Evolutionary conservation across 2,113 vertebrate genomes (phyloP), one percentile per base, ranked within the genome.

Genomic region (Fregetta grallaria): DNA sequence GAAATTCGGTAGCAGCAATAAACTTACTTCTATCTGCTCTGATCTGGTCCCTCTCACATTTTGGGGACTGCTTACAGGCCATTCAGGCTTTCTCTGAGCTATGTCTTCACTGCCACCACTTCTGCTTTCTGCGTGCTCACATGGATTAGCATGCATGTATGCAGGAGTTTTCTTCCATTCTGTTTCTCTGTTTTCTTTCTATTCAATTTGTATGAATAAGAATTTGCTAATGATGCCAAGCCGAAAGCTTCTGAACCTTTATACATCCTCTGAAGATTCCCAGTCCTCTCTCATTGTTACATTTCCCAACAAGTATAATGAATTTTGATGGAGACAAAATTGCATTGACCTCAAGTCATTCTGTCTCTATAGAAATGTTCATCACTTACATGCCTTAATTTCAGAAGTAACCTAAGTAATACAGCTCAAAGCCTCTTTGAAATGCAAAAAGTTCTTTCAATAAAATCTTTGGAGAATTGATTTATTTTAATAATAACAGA

Each of bases 271-370:
- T 76, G 63, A 81, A 93, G 42, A 68, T 40, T 88, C 44, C 34
- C 34, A 68, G 49, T 81, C 72, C 65, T 77, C n/a, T 44, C 44
- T 72, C 45, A 22, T 53, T 95, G 42, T 96, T 86, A 67, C 29
- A 38, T 58, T 80, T 93, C 36, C 34, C 56, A 65, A 36, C 5
- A 26, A 7, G 8, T 61, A 36, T 84, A 93, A 87, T 94, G 72
- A 87, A 56, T 96, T 77, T 26, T 96, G 93, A 77, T 86, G 70
- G 58, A 83, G 34, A 59, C 40, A 80, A 92, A 92, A 96, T 86
- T 90, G 53, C 42, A 74, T 52, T 92, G 86, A 95, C 84, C 68
- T 68, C 17, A 44, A 91, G 85, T 93, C 86, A 71, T 89, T 88
- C 61, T n/a, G 47, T 86, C 65, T 81, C 30, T 91, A 6, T 50